Conservation (phyloP, 1,140 invertebrate species). For the Lepidurus couesii region DNA sequence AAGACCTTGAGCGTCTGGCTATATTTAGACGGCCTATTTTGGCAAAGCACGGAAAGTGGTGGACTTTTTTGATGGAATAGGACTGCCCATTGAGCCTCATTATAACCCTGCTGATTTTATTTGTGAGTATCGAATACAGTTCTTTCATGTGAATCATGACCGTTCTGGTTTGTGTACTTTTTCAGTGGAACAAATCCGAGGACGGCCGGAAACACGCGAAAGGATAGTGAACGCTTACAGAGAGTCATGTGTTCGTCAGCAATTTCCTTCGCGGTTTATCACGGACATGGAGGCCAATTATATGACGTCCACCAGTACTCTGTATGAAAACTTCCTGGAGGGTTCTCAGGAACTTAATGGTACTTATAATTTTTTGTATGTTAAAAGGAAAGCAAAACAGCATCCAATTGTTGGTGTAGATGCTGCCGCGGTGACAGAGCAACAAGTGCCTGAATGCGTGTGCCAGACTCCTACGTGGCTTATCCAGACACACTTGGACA, state of each 20-base stretch:
- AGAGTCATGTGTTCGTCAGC: conserved; percentile 53
- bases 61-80: conserved; percentile 67
- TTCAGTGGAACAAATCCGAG: conserved; percentile 71
- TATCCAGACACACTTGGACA: not conserved
- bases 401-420: conserved; percentile 7
- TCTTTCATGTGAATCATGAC: no score
- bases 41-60: conserved; percentile 68
- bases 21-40: conserved; percentile 66
- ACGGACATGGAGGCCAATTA: conserved; percentile 42
- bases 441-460: conserved; percentile 30
- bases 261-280: conserved; percentile 54
- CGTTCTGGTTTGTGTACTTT: not conserved
- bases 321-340: conserved; percentile 47
- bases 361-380: not conserved
- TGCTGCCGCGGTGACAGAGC: not conserved
- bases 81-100: conserved; percentile 66
- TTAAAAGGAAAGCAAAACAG: conserved; percentile 23
- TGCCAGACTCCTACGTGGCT: conserved; percentile 27
- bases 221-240: conserved; percentile 61
- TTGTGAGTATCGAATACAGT: conserved; percentile 55
- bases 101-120: conserved; percentile 85
- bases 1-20: conserved; percentile 26
- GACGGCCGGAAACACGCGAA: conserved; percentile 59
- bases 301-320: conserved; percentile 39
- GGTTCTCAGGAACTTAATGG: conserved; percentile 49